Base-by-base conservation (phyloP, 2,113 vertebrate species). In the Emberiza fucata region DNA sequence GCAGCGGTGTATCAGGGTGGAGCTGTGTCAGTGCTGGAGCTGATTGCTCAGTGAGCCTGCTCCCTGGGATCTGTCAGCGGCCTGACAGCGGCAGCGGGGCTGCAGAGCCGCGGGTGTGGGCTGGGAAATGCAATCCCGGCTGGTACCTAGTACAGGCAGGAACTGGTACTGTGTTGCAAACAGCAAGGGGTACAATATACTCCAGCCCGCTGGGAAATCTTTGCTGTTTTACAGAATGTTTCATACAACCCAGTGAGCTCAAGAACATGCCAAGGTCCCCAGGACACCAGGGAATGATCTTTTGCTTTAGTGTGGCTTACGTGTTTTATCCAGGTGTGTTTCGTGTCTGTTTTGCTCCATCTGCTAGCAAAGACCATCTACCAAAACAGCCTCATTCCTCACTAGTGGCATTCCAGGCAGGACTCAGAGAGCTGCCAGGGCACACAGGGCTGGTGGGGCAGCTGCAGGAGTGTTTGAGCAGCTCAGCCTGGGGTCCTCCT, bases 21-120 rank as follows among this genome's bases (percentile, higher is more conserved):
- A 50, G 24, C 48, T 50, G 9, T 40, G 33, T 50, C 70, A 14
- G 31, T 6, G 18, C 57, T 11, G 56, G 44, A 77, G 71, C 91
- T 60, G 72, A 81, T 61, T 87, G 86, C 35, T 96, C 95, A 76
- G 60, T 60, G 92, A 97, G 75, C 79, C 87, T 42, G 83, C 23
- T 94, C 66, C 94, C 47, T 23, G 90, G 63, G 63, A 69, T 92
- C 20, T 80, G 77, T 94, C 95, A 87, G 68, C 1, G 4, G 0
- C 1, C 72, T 61, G 45, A 50, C 76, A 71, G 89, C 5, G 1
- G 51, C 33, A 73, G 23, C 3, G 1, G 16, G 50, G 35, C 51
- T 8, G 6, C 39, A 33, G 37, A n/a, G 84, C 64, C 78, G 73
- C 15, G 17, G 73, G 64, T 56, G 35, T 29, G 78, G 24, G 60